Conservation (phyloP, 2,113 vertebrate species). For the Sprattus sprattus region DNA sequence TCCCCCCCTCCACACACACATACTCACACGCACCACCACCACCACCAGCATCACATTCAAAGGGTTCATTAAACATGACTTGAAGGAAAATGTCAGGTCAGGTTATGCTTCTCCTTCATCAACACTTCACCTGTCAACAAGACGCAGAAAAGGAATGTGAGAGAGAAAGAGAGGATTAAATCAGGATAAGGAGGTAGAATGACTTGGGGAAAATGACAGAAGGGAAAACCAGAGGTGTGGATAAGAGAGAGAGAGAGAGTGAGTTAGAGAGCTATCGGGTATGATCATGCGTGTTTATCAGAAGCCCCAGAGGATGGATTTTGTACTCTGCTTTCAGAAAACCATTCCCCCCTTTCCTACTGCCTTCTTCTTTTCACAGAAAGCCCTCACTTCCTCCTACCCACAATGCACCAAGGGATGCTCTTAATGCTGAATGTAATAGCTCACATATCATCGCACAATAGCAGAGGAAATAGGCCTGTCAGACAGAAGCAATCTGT, state of each 20-base stretch:
- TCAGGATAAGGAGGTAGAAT: neutral
- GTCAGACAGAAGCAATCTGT: neutral
- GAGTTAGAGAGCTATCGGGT: neutral
- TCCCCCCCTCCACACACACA: too few species aligned
- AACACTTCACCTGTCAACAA: conserved; percentile 44
- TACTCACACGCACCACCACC: neutral
- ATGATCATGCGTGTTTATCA: neutral
- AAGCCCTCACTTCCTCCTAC: neutral
- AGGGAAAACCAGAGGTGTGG: neutral
- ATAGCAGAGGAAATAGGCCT: neutral
- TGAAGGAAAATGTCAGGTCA: conserved; percentile 54
- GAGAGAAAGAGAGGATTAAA: conserved; percentile 3
- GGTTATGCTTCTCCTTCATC: conserved; percentile 35
- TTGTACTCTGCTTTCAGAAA: neutral
- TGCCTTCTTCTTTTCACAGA: neutral
- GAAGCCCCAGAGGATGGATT: neutral
- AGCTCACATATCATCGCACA: neutral
- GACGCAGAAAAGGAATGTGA: conserved; percentile 9
- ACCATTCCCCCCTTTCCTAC: too few species aligned
- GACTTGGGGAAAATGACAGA: conserved; percentile 21
- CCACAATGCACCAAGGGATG: neutral
- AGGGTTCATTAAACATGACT: conserved; percentile 44
- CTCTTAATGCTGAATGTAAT: neutral
- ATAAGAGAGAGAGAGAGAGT: neutral
- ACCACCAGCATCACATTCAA: neutral